Evolutionary conservation across 2,888 invertebrate genomes (phyloP).

Genomic region (Mellilla xanthometata): DNA sequence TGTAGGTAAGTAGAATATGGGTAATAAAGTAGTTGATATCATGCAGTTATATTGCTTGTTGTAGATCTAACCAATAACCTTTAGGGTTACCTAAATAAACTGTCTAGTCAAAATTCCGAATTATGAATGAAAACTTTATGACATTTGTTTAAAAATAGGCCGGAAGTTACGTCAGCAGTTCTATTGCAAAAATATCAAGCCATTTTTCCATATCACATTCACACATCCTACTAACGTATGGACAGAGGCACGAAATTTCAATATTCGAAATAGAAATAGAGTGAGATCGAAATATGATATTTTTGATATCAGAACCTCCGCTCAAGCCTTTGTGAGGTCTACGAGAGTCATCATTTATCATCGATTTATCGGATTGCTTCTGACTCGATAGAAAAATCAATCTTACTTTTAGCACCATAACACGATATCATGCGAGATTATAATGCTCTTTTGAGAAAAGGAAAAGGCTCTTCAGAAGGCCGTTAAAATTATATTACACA

Average conservation of each 20-base stretch:
- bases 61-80: no score
- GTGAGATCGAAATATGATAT: constrained; percentile 55
- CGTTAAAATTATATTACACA: no score
- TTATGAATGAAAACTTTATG: neutral
- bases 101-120: neutral
- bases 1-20: no score
- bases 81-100: no score
- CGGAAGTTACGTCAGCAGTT: neutral
- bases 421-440: constrained; percentile 13
- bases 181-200: constrained; percentile 5
- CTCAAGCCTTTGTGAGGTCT: constrained; percentile 43
- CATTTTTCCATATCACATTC: constrained; percentile 20
- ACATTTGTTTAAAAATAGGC: neutral
- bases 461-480: no score
- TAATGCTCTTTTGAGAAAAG: no score
- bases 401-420: constrained; percentile 40
- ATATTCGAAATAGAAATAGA: constrained; percentile 34
- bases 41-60: no score
- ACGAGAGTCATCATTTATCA: constrained; percentile 65
- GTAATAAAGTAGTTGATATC: no score
- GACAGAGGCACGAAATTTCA: constrained; percentile 41
- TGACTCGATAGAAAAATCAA: constrained; percentile 55
- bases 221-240: constrained; percentile 22
- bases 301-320: constrained; percentile 37
- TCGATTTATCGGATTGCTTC: constrained; percentile 64